Evolutionary conservation across 2,888 invertebrate species (phyloP).

Genomic region (Orchesella flavescens): DNA sequence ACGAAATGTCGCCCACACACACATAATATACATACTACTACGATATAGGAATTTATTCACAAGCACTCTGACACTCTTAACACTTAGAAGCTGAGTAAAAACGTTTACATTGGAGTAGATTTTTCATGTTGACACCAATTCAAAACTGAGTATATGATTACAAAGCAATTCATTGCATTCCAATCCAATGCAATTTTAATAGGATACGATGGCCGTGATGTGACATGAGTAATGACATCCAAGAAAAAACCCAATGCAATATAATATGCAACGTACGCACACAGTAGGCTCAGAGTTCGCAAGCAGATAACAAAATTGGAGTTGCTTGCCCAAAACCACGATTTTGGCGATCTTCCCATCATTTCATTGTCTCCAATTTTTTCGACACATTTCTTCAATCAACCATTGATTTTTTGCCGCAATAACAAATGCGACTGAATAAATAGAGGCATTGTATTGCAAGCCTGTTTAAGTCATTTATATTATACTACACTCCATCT

Average conservation of each 20-base stretch:
- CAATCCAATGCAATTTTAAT: not conserved
- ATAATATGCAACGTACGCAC: slow-evolving; percentile 4
- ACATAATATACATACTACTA: not conserved
- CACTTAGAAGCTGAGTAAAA: slow-evolving; percentile 4
- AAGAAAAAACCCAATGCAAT: slow-evolving; percentile 1
- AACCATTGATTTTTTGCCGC: slow-evolving; percentile 10
- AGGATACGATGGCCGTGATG: slow-evolving; percentile 33
- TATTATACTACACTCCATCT: too few species aligned
- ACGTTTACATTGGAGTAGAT: slow-evolving; percentile 38
- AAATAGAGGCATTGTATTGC: slow-evolving; percentile 14
- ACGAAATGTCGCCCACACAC: slow-evolving; percentile 49
- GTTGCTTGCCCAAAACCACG: slow-evolving; percentile 35
- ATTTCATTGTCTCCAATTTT: slow-evolving; percentile 38
- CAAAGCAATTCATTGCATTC: slow-evolving; percentile 7
- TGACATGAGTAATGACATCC: slow-evolving; percentile 31
- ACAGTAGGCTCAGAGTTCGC: not conserved
- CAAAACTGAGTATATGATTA: not conserved
- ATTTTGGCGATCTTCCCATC: slow-evolving; percentile 62
- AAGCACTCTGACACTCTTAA: not conserved
- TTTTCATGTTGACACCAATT: slow-evolving; percentile 50
- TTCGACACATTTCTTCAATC: slow-evolving; percentile 24
- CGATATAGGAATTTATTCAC: not conserved
- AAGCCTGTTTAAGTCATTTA: too few species aligned
- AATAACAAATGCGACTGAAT: too few species aligned
- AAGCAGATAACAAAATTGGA: slow-evolving; percentile 4